Evolutionary conservation across 2,113 vertebrate genomes (phyloP).

Genomic region (Calonectris borealis): DNA sequence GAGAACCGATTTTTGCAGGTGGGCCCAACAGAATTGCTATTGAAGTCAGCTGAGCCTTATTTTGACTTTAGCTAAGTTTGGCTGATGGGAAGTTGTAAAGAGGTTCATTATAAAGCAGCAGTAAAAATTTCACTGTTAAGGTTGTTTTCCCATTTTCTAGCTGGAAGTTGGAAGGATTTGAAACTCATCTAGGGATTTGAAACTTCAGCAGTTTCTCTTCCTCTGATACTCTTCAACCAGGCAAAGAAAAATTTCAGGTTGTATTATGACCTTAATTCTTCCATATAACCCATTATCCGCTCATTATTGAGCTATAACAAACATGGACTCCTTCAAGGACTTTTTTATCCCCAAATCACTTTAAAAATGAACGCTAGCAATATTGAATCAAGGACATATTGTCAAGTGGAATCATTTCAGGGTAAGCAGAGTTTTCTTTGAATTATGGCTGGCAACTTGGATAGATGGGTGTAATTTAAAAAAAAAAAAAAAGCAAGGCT

Average conservation of each 20-base stretch:
- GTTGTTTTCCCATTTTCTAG: constrained; percentile 33
- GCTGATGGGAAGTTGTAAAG: not conserved
- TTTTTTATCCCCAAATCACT: not conserved
- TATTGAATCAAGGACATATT: not conserved
- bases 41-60: not conserved
- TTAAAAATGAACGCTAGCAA: not conserved
- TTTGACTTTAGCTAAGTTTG: not conserved
- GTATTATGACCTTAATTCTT: constrained; percentile 50
- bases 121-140: not conserved
- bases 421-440: not conserved
- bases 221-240: not conserved
- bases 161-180: constrained; percentile 37
- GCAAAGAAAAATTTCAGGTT: constrained; percentile 32
- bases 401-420: not conserved
- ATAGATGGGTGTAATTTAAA: not conserved
- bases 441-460: not conserved
- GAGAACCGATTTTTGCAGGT: not conserved
- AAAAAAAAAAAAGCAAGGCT: not conserved
- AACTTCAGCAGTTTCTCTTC: constrained; percentile 50
- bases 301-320: constrained; percentile 31
- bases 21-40: not conserved
- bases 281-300: constrained; percentile 30
- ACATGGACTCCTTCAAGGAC: constrained; percentile 1
- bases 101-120: not conserved
- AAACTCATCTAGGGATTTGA: constrained; percentile 51